phyloP scores from a whole-genome alignment of 2,797 vertebrate genomes.

The Melanotaenia boesemani region DNA sequence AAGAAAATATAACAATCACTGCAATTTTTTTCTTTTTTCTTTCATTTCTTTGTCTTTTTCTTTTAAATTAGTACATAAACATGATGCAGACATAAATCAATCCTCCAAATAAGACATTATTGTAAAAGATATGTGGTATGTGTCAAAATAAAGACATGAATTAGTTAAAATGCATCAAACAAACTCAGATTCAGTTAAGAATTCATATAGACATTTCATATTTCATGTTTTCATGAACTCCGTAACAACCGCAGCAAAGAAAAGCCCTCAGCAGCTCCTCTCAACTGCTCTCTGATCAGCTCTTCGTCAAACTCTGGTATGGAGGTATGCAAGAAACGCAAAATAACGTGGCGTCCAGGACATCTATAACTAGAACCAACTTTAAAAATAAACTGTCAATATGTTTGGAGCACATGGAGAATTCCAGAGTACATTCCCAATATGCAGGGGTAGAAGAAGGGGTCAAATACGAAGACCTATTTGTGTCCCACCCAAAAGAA shows the following conservation, averaged over 20 bases:
- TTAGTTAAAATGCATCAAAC: neutral
- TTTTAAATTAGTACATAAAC: neutral
- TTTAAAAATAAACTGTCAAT: conserved; percentile 81
- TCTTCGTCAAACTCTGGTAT: conserved; percentile 45
- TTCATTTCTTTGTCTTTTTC: too few relatives aligned
- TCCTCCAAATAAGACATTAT: neutral
- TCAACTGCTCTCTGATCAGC: conserved; percentile 55
- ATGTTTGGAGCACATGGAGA: conserved; percentile 74
- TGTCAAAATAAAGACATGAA: neutral
- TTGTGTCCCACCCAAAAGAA: conserved; percentile 65
- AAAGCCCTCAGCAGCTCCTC: conserved; percentile 16
- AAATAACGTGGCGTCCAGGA: conserved; percentile 60
- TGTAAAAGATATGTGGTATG: neutral
- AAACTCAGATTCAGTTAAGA: neutral
- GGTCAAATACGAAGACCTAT: conserved; percentile 73
- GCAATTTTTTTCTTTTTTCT: too few relatives aligned
- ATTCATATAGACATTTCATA: neutral
- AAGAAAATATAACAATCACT: too few relatives aligned
- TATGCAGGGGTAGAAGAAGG: conserved; percentile 56
- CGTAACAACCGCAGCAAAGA: conserved; percentile 48
- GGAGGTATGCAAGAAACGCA: conserved; percentile 63
- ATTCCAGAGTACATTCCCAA: conserved; percentile 81
- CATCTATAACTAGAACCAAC: conserved; percentile 71
- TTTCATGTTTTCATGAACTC: neutral
- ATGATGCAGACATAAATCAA: neutral